phyloP scores from a whole-genome alignment of 2,888 invertebrate species.

The Gymnosoma rotundatum region DNA sequence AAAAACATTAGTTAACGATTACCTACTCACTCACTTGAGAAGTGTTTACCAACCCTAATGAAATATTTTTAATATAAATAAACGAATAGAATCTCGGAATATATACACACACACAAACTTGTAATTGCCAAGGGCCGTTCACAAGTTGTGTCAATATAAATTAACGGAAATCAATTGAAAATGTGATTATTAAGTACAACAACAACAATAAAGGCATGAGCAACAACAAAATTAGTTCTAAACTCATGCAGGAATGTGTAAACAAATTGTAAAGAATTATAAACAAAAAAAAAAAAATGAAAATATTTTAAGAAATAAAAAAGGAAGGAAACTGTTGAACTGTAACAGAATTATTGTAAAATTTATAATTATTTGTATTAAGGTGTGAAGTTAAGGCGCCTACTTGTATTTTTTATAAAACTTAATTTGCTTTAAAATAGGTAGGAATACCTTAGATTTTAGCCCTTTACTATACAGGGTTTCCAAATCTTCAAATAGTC shows the following conservation, averaged over 20 bases:
- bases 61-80: too few species aligned
- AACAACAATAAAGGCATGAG: conserved; percentile 7
- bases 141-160: conserved; percentile 76
- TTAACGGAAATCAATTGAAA: conserved; percentile 77
- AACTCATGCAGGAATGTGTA: conserved; percentile 26
- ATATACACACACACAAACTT: conserved; percentile 4
- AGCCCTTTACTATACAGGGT: too few species aligned
- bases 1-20: conserved; percentile 21
- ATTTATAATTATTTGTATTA: not conserved
- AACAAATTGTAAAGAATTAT: not conserved
- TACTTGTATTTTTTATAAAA: not conserved
- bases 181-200: conserved; percentile 50
- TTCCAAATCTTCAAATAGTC: too few species aligned
- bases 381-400: not conserved
- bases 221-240: conserved; percentile 26
- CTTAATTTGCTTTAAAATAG: too few species aligned
- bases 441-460: too few species aligned
- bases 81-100: too few species aligned
- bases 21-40: not conserved
- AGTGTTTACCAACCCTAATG: too few species aligned
- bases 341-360: conserved; percentile 1
- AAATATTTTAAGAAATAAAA: conserved; percentile 7
- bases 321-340: conserved; percentile 30
- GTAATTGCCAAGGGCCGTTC: not conserved
- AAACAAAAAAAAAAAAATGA: not conserved